Evolutionary conservation across 2,797 vertebrate genomes (phyloP).

Genomic region (Pagetopsis macropterus): DNA sequence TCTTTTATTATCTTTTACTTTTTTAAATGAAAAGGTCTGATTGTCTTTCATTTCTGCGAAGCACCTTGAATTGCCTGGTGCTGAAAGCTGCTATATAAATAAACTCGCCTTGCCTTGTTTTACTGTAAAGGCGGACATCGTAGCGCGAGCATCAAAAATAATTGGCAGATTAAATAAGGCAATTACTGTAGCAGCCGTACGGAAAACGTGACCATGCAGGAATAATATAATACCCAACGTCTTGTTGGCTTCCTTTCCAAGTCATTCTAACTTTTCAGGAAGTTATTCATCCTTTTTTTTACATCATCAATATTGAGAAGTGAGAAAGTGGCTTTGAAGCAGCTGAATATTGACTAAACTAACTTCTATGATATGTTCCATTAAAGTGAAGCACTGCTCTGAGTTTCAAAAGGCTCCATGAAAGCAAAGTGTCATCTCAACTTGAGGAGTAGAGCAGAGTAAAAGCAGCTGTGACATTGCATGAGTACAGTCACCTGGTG

Average conservation of each 20-base stretch:
- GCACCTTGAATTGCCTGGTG: too few species aligned
- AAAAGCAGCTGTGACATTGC: neutral
- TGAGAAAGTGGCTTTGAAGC: slow-evolving; percentile 8
- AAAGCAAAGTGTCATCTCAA: neutral
- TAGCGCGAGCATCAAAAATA: neutral
- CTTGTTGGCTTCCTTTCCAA: neutral
- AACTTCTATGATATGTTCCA: slow-evolving; percentile 9
- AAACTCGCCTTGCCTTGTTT: neutral
- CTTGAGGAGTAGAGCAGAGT: neutral
- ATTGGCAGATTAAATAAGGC: neutral
- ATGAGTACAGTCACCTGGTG: neutral
- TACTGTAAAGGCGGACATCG: too few species aligned
- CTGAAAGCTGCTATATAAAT: too few species aligned
- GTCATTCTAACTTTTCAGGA: neutral
- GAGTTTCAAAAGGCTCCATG: neutral
- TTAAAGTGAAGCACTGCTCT: slow-evolving; percentile 1
- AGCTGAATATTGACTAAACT: slow-evolving; percentile 13
- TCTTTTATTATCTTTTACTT: too few species aligned
- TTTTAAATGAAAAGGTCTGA: too few species aligned
- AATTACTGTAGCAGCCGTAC: neutral
- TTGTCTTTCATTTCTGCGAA: too few species aligned
- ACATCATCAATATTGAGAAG: slow-evolving; percentile 37
- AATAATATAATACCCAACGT: neutral
- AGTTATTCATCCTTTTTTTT: slow-evolving; percentile 23
- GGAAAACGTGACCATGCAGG: neutral